Conservation (phyloP, 2,888 invertebrate species). For the Synanthedon myopaeformis region DNA sequence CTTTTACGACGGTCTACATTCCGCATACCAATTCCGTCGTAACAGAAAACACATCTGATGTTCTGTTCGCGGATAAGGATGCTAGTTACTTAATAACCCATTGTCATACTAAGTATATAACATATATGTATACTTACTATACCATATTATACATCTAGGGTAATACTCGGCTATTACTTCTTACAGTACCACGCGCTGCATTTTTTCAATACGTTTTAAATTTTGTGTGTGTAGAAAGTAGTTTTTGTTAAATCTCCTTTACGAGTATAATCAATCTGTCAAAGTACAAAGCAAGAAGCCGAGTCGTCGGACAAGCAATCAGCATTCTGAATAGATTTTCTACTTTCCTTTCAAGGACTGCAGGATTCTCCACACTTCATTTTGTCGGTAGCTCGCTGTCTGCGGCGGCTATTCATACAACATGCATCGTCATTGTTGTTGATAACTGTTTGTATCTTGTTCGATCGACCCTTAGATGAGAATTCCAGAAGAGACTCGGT, state of each 20-base stretch:
- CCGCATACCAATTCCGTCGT: too few relatives aligned
- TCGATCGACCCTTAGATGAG: constrained; percentile 35
- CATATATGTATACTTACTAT: too few relatives aligned
- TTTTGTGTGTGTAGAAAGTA: background rate
- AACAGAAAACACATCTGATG: too few relatives aligned
- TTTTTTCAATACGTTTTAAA: too few relatives aligned
- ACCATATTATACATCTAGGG: too few relatives aligned
- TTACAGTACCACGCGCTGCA: too few relatives aligned
- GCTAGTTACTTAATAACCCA: too few relatives aligned
- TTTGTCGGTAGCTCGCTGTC: constrained; percentile 44
- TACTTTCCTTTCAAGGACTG: constrained; percentile 39
- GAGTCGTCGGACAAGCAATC: constrained; percentile 37
- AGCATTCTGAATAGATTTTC: constrained; percentile 45
- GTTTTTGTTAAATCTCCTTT: background rate
- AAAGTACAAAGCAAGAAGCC: constrained; percentile 22
- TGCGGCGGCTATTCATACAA: constrained; percentile 31
- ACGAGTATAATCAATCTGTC: constrained; percentile 30
- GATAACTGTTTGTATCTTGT: constrained; percentile 56
- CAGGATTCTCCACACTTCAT: constrained; percentile 57
- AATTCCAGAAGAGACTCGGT: constrained; percentile 44
- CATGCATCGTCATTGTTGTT: constrained; percentile 55
- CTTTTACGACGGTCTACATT: too few relatives aligned
- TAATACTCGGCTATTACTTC: too few relatives aligned
- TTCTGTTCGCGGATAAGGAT: too few relatives aligned
- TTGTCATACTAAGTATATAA: too few relatives aligned